Evolutionary conservation across 2,888 invertebrate genomes (phyloP), one percentile per base, ranked within the genome.

Genomic region (Busseola fusca): DNA sequence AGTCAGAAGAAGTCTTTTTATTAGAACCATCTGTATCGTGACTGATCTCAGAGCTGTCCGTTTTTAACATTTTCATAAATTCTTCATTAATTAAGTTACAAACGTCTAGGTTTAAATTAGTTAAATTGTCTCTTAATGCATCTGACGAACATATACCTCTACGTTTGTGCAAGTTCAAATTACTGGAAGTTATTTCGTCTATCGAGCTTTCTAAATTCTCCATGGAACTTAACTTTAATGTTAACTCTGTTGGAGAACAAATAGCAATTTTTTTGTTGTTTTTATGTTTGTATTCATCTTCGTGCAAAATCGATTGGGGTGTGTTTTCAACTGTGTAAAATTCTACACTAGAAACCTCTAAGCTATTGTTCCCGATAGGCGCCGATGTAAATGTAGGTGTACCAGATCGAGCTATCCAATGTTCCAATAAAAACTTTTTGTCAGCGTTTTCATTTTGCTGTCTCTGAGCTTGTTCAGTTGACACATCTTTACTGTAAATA

Each of bases 111-210:
- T 92, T 92, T 48, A 93, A 84, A 84, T 93, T 93, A 25, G 90
- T 90, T 65, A 95, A 90, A 80, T 93, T 92, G 63, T 94, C 91
- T 82, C 93, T 93, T 25, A 96, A 87, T 78, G 96, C 96, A 84
- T 95, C 96, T 21, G 96, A 94, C 1, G 96, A 96, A 87, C 96
- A 96, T 83, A 96, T 96, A 12, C 96, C 96, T 69, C 96, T 91
- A 5, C 96, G 93, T 88, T 96, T 96, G 84, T 96, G 95, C 58
- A 95, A 90, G 78, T 94, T 94, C 56, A 96, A 83, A 77, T 91
- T 94, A 74, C 91, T 92, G 1, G 93, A 89, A 34, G 95, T 94
- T 58, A 96, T 93, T 89, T 94, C 94, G 80, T 95, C 94, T 69
- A 95, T 93, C 12, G 95, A 94, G 76, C 94, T 94, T 86, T 95